Base-by-base conservation (phyloP, 2,888 invertebrate genomes). In the Rosalia funebris region DNA sequence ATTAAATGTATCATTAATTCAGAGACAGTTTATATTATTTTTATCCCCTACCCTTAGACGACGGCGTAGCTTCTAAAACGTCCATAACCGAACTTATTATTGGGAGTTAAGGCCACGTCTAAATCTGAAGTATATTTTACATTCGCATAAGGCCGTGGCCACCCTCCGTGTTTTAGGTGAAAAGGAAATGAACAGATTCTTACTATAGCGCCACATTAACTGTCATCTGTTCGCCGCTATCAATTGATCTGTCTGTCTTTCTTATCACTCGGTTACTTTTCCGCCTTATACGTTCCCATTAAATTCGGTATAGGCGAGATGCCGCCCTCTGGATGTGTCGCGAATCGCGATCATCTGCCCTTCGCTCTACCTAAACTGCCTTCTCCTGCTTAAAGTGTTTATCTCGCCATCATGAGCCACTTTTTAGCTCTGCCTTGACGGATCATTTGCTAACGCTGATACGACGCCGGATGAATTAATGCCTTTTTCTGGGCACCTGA, bases 241-340 rank as follows among this genome's bases (percentile, higher is more conserved):
- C 79, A 79, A 80, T 79, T 78, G 79, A 80, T 80, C 78, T 81
- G 79, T 75, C 79, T 77, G 78, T 79, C 77, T 77, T 76, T 75
- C 79, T 79, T 80, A 80, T 80, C 79, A 75, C 67, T 71, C 70
- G 76, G 72, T 76, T 79, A 77, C 79, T 79, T 79, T 79, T 79
- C 78, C 79, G 78, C 77, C 76, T 78, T 78, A 77, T 74, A 78
- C 77, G 75, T 74, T 77, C 75, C 77, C 77, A 76, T 79, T 79
- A 79, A 79, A 78, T 77, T 78, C 73, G 69, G 62, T 67, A 70
- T 70, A 73, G 73, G 25, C 69, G 70, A 71, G 70, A 74, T 72
- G 61, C 60, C 58, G 53, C 65, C 58, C 52, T 17, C 3, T 7
- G 56, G 52, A 66, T 36, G 57, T 42, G 55, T 55, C 54, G 45